Conservation (phyloP, 2,113 vertebrate species). For the Galemys pyrenaicus region DNA sequence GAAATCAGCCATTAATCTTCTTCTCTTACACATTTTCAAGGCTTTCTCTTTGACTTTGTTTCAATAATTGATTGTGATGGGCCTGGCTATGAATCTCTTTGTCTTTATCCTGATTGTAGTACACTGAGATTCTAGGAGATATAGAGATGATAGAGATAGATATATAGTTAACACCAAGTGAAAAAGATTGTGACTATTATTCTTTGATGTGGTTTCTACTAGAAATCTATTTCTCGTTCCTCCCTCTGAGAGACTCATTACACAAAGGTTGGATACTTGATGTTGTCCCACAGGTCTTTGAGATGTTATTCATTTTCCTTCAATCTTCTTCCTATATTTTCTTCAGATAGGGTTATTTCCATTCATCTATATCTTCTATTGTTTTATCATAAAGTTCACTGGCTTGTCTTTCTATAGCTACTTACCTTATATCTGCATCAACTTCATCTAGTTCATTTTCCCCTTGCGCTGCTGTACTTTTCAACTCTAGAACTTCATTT, state of each 20-base stretch:
- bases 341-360: not conserved
- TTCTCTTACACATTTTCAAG: not conserved
- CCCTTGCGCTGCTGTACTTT: not conserved
- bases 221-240: not conserved
- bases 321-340: not conserved
- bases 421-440: not conserved
- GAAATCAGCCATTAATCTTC: not conserved
- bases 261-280: not conserved
- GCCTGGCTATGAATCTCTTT: not conserved
- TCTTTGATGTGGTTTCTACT: not conserved
- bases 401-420: not conserved
- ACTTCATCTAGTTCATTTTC: slow-evolving; percentile 13
- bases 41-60: not conserved
- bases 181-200: not conserved
- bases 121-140: not conserved
- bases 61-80: not conserved
- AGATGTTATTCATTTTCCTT: not conserved
- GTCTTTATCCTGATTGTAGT: not conserved
- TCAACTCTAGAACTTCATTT: not conserved
- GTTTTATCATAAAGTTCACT: not conserved
- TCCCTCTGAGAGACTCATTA: not conserved
- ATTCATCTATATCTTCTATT: not conserved
- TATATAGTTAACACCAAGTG: not conserved
- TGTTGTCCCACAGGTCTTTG: not conserved
- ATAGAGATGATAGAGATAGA: not conserved